These are phyloP conservation scores for Lacerta agilis DNA, from an alignment of 2,797 vertebrate genomes.

Conservation along the genomic window DNA sequence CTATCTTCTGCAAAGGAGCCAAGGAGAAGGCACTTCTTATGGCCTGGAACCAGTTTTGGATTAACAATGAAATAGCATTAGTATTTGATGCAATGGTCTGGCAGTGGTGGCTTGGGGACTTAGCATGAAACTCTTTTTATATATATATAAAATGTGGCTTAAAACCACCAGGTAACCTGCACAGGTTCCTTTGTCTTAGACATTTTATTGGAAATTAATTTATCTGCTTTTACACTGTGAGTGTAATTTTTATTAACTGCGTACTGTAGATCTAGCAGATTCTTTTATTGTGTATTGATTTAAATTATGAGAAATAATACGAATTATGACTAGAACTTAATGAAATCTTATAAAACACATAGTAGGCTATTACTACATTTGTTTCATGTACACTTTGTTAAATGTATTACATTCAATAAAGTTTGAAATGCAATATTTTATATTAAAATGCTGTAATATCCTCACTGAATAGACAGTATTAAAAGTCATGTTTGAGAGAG, in stretches of 20 bases:
- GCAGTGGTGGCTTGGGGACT: not conserved
- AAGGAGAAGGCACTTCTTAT: not conserved
- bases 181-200: not conserved
- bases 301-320: slow-evolving; percentile 24
- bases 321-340: slow-evolving; percentile 15
- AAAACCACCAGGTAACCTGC: not conserved
- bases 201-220: slow-evolving; percentile 31
- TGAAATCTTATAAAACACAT: slow-evolving; percentile 19
- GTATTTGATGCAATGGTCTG: not conserved
- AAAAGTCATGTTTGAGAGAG: not conserved
- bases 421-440: slow-evolving; percentile 11
- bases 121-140: not conserved
- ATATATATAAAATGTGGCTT: not conserved
- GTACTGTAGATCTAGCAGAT: not conserved
- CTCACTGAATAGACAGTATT: not conserved
- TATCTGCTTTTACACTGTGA: not conserved
- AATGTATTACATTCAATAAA: slow-evolving; percentile 9
- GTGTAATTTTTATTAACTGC: slow-evolving; percentile 16
- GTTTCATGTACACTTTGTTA: not conserved
- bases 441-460: slow-evolving; percentile 34
- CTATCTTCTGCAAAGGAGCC: not conserved
- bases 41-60: not conserved
- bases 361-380: not conserved
- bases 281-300: not conserved
- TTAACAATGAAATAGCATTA: not conserved